Base-by-base conservation (phyloP, 2,113 vertebrate species). In the Atractosteus spatula region DNA sequence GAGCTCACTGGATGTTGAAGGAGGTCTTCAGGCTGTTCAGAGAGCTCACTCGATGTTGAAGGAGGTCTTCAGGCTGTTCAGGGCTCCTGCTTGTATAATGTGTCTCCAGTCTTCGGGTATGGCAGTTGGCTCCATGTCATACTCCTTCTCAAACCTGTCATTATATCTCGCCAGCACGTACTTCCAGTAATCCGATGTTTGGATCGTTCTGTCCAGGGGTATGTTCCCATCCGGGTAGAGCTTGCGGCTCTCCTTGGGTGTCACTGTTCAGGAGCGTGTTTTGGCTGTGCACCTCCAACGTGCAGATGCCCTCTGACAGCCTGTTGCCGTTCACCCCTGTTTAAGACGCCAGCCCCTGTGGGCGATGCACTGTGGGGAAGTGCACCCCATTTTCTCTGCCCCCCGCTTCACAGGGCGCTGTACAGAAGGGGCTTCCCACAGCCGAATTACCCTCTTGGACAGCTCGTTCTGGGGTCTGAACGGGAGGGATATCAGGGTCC, bases 361-460 rank as follows among this genome's bases (percentile, higher is more conserved):
- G 79, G 3, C 86, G 75, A 69, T 90, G 88, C 7, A 87, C 14
- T 17, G 78, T 75, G 62, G 85, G 68, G 17, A 5, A 71, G 69
- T 91, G 89, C 2, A 83, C 43, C 45, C 54, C 69, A 51, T 92
- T 87, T 0, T 0, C 11, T 6, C 6, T 14, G 61, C 76, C 85
- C 74, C 83, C 88, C 14, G 83, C 82, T 8, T 90, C 89, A 86
- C 90, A 91, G 1, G 89, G 82, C 0, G 29, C 90, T 92, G 74
- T 91, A 91, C 3, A 87, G 90, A 80, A 89, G 91, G 73, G 79
- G 86, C 70, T 86, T 71, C 2, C 89, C 89, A 78, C 91, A 92
- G 63, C 89, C 91, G 78, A 89, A 81, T 16, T 74, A 92, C 47
- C 41, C 17, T 66, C 4, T 6, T 80, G 70, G 86, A 86, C 43